Base-by-base conservation (phyloP, 2,113 vertebrate species). In the Dipodomys merriami region DNA sequence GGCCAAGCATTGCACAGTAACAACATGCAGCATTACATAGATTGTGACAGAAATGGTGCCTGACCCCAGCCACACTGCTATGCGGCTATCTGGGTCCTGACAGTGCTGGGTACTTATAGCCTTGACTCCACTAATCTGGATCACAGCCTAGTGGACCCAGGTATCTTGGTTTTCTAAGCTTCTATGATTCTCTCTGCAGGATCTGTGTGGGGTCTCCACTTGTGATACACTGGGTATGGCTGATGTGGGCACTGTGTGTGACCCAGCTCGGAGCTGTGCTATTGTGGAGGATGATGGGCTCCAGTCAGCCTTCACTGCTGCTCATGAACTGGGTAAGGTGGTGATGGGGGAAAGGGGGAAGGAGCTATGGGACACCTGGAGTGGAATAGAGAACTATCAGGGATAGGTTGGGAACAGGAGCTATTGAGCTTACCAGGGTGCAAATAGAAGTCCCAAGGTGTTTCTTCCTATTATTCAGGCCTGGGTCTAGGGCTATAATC, bases 221-320 rank as follows among this genome's bases (percentile, higher is more conserved):
- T 98, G 98, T 0, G 97, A 98, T 94, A 98, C 98, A 0, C 95
- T 98, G 65, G 98, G 98, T 65, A 98, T 98, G 98, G 98, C 98
- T 0, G 98, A 98, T 0, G 98, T 98, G 83, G 98, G 98, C 74
- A 98, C 98, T 0, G 71, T 98, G 64, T 98, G 98, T 0, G 97
- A 98, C 78, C 98, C 98, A 0, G 92, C 94, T 2, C 95, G 98
- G 33, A 98, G 98, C 88, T 98, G 98, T 0, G 98, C 98, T 4
- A 71, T 98, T 0, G 98, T 98, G 39, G 98, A 98, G 89, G 98
- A 98, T 0, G 98, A 98, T 0, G 98, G 98, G 30, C 97, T 98
- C 11, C 98, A 98, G 74, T 96, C 98, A 0, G 98, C 98, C 0
- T 98, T 98, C 96, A 98, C 98, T 0, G 98, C 95, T 0, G 98